Conservation (phyloP, 2,888 invertebrate genomes). For the Zygothrica quintamaculata region DNA sequence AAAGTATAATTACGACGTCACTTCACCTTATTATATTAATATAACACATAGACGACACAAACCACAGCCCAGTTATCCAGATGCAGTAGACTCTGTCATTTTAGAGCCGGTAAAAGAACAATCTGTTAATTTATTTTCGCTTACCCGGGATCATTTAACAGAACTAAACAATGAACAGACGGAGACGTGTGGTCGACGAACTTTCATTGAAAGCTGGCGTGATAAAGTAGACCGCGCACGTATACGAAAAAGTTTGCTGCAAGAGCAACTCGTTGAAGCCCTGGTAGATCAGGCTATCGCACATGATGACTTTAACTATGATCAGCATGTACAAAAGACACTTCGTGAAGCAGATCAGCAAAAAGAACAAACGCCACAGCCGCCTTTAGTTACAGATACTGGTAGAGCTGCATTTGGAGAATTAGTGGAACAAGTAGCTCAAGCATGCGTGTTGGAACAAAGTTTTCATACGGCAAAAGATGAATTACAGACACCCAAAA, state of each 20-base stretch:
- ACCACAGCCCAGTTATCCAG: slow-evolving; percentile 73
- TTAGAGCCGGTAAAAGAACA: slow-evolving; percentile 21
- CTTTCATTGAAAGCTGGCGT: slow-evolving; percentile 82
- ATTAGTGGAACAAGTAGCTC: slow-evolving; percentile 68
- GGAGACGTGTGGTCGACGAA: slow-evolving; percentile 50
- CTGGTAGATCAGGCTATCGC: slow-evolving; percentile 77
- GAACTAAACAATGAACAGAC: slow-evolving; percentile 67
- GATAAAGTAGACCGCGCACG: slow-evolving; percentile 82
- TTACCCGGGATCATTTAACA: slow-evolving; percentile 80
- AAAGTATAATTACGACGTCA: slow-evolving; percentile 83
- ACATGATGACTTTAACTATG: slow-evolving; percentile 79
- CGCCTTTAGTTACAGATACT: slow-evolving; percentile 24
- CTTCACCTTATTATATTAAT: slow-evolving; percentile 84
- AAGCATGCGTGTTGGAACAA: slow-evolving; percentile 62
- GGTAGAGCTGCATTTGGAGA: slow-evolving; percentile 61
- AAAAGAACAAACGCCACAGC: slow-evolving; percentile 16
- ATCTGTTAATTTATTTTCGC: slow-evolving; percentile 77
- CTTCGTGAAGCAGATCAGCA: slow-evolving; percentile 14
- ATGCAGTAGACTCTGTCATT: slow-evolving; percentile 26
- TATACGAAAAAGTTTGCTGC: slow-evolving; percentile 73
- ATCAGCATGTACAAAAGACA: slow-evolving; percentile 57
- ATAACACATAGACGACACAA: slow-evolving; percentile 83
- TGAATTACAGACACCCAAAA: slow-evolving; percentile 5
- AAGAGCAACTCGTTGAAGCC: slow-evolving; percentile 76
- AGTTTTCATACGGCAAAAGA: slow-evolving; percentile 52